Conservation (phyloP, 1,140 invertebrate genomes). For the Leptinotarsa defecta region DNA sequence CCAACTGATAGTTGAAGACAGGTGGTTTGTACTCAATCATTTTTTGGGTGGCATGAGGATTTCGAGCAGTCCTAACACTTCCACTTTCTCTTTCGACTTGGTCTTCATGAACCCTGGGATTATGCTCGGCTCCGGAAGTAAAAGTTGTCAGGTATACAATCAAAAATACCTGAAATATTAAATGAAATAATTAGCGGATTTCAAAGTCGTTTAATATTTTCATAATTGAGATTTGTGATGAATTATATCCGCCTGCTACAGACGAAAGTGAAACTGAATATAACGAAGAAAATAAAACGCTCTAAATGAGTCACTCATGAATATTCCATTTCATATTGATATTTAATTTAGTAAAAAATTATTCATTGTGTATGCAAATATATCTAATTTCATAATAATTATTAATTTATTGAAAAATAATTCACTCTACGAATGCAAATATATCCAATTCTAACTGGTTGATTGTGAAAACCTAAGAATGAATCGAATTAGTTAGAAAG, state of each 20-base stretch:
- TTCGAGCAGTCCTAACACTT: slow-evolving; percentile 31
- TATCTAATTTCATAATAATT: background rate
- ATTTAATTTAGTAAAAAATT: no score
- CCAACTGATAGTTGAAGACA: slow-evolving; percentile 34
- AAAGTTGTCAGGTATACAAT: slow-evolving; percentile 24
- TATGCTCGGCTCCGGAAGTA: slow-evolving; percentile 12
- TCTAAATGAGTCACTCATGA: background rate
- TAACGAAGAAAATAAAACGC: background rate
- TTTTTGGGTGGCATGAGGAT: slow-evolving; percentile 23
- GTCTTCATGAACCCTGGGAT: slow-evolving; percentile 44
- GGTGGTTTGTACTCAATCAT: slow-evolving; percentile 28
- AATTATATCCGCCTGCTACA: background rate
- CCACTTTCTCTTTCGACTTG: slow-evolving; percentile 30
- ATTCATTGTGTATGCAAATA: no score
- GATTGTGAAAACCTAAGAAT: no score
- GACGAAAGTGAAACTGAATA: background rate
- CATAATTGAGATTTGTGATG: background rate
- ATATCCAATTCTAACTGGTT: no score
- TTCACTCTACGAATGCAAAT: no score
- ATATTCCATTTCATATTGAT: background rate
- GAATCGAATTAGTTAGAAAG: no score
- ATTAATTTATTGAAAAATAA: no score
- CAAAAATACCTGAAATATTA: slow-evolving; percentile 31
- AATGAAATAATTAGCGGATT: slow-evolving; percentile 12
- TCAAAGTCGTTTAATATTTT: background rate